Conservation (phyloP, 2,888 invertebrate genomes). For the Eupeodes latifasciatus region DNA sequence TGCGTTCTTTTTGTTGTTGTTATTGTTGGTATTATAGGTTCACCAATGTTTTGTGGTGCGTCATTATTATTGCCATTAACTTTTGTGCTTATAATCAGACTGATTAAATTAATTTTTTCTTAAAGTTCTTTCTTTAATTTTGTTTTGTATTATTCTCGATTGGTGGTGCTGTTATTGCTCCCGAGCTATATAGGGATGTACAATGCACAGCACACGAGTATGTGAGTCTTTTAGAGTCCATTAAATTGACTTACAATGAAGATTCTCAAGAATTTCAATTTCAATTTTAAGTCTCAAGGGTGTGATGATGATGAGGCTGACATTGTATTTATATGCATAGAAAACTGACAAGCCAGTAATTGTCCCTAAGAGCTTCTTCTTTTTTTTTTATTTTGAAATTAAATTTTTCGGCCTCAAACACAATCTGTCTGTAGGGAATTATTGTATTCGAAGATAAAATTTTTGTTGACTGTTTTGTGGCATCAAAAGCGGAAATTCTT, state of each 20-base stretch:
- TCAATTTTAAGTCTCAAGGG: slow-evolving; percentile 67
- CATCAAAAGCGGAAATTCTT: slow-evolving; percentile 5
- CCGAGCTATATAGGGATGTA: neutral
- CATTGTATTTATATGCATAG: neutral
- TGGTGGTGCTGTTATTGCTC: neutral
- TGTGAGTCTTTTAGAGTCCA: neutral
- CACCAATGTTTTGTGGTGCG: slow-evolving; percentile 33
- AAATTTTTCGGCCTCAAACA: neutral
- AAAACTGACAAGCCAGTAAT: neutral
- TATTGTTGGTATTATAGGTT: neutral
- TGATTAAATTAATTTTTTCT: slow-evolving; percentile 65
- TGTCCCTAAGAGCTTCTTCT: slow-evolving; percentile 32
- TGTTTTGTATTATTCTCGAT: neutral
- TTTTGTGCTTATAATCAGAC: slow-evolving; percentile 66
- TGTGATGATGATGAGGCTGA: slow-evolving; percentile 61
- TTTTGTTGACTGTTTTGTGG: neutral
- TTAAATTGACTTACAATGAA: slow-evolving; percentile 71
- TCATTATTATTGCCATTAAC: slow-evolving; percentile 68
- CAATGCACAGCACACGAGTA: too few relatives aligned
- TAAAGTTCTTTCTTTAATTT: slow-evolving; percentile 27
- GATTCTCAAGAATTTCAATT: slow-evolving; percentile 67
- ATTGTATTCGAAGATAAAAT: neutral
- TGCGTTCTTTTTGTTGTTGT: slow-evolving; percentile 27
- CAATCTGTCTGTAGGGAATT: neutral
- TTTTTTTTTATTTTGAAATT: neutral